These are phyloP conservation scores for Trichoplusia ni DNA, from an alignment of 1,140 invertebrate species.

Conservation along the genomic window DNA sequence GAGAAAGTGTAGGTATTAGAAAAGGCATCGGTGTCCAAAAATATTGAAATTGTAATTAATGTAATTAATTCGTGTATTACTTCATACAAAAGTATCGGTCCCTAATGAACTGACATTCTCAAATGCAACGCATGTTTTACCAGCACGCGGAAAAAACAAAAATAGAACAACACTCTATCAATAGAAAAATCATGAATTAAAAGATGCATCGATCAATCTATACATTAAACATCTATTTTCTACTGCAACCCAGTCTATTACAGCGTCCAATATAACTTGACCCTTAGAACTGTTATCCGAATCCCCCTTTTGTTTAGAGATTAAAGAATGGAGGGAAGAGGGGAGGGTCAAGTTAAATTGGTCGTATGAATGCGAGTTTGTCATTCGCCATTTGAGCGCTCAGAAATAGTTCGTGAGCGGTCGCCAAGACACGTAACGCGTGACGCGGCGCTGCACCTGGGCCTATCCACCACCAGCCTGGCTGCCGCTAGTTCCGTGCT, in stretches of 20 bases:
- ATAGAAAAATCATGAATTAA: constrained; percentile 39
- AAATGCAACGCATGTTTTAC: constrained; percentile 6
- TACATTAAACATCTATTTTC: constrained; percentile 34
- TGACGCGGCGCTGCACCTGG: constrained; percentile 48
- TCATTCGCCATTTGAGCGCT: constrained; percentile 56
- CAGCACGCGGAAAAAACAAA: constrained; percentile 6
- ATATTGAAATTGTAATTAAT: too few relatives aligned
- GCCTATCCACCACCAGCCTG: constrained; percentile 47
- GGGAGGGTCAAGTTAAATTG: constrained; percentile 33
- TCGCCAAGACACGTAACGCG: constrained; percentile 64
- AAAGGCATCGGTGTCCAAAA: too few relatives aligned
- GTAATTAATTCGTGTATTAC: too few relatives aligned
- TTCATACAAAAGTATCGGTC: too few relatives aligned
- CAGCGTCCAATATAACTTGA: constrained; percentile 37
- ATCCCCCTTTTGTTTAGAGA: background rate
- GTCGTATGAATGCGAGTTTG: constrained; percentile 42
- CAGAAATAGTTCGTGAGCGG: constrained; percentile 63
- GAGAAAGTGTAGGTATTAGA: too few relatives aligned
- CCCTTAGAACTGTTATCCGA: constrained; percentile 11
- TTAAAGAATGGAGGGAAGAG: constrained; percentile 30
- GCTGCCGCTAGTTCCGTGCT: too few relatives aligned
- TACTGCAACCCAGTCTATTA: constrained; percentile 11
- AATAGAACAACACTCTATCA: constrained; percentile 34
- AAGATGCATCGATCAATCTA: constrained; percentile 27
- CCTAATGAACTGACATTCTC: background rate